Conservation (phyloP, 2,797 vertebrate species). For the Phalloptychus januarius region DNA sequence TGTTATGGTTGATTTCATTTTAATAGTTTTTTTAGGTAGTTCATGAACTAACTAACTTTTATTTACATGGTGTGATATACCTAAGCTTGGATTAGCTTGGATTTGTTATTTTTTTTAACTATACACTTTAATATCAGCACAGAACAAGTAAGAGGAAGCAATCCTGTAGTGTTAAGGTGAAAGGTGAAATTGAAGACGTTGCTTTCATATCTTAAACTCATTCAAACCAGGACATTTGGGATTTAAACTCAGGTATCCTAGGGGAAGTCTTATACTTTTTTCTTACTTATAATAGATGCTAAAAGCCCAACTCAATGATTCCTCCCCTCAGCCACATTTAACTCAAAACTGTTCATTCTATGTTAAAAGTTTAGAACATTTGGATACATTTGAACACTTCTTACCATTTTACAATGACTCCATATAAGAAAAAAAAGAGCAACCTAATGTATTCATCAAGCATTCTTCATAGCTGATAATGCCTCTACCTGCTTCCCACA, state of each 20-base stretch:
- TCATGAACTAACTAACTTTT: neutral
- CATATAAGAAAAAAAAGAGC: neutral
- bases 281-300: neutral
- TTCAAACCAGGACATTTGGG: constrained; percentile 1
- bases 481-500: no score
- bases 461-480: neutral
- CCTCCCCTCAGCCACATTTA: neutral
- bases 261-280: neutral
- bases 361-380: neutral
- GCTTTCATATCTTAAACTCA: neutral
- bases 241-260: neutral
- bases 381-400: neutral
- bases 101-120: neutral
- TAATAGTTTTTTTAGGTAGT: neutral
- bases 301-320: neutral
- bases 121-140: neutral
- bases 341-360: neutral
- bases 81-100: no score
- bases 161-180: neutral
- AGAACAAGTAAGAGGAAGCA: neutral
- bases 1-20: neutral
- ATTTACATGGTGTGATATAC: neutral
- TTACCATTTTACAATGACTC: neutral
- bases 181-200: neutral
- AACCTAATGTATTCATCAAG: neutral